These are phyloP conservation scores for Uloborus plumipes DNA, from an alignment of 2,888 invertebrate species.

Conservation along the genomic window DNA sequence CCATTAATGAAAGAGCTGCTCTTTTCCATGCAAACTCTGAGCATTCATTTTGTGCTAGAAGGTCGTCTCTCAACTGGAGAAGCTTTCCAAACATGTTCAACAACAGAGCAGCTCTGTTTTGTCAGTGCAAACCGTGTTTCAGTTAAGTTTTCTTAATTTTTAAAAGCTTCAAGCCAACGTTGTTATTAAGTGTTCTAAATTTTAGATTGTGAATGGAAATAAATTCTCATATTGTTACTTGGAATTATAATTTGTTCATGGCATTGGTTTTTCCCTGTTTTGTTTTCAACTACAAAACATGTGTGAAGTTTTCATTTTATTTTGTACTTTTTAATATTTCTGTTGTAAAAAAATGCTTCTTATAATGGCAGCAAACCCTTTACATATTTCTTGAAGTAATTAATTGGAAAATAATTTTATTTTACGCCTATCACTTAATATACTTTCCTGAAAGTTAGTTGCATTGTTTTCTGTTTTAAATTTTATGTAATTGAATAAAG, in stretches of 20 bases:
- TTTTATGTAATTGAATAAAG: not conserved
- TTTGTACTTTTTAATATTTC: not conserved
- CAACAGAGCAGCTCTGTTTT: no score
- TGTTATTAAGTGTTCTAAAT: not conserved
- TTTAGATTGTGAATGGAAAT: not conserved
- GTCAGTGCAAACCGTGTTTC: not conserved
- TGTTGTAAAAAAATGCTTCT: not conserved
- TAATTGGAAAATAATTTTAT: not conserved
- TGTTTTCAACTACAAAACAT: not conserved
- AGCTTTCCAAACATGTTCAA: no score
- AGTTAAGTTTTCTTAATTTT: not conserved
- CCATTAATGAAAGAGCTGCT: no score
- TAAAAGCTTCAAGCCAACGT: not conserved
- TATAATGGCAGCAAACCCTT: not conserved
- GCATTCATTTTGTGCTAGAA: no score
- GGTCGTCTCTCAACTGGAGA: no score
- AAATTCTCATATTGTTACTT: not conserved
- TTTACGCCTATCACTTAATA: not conserved
- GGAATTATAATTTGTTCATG: not conserved
- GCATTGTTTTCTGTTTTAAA: not conserved
- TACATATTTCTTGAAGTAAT: not conserved
- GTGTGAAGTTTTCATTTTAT: not conserved
- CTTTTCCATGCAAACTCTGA: no score
- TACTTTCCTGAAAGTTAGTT: not conserved
- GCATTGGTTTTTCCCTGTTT: not conserved